These are phyloP conservation scores for Mythimna impura DNA, from an alignment of 2,888 invertebrate species.

Conservation along the genomic window DNA sequence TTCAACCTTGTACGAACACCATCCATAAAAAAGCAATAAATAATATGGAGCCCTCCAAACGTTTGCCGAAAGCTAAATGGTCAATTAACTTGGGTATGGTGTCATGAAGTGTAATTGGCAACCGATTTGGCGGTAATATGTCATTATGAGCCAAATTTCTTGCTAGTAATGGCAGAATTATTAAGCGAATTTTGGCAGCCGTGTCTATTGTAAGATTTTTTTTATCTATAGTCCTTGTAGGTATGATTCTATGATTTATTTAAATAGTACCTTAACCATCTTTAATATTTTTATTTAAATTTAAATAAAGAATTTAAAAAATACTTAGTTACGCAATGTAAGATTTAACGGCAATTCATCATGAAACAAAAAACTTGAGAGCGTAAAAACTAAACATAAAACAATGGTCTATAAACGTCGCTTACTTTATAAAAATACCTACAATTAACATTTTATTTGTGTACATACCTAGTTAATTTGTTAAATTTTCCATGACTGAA, in stretches of 20 bases:
- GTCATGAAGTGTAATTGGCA: constrained; percentile 59
- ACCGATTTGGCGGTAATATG: constrained; percentile 64
- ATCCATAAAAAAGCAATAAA: constrained; percentile 60
- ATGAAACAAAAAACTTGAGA: neutral
- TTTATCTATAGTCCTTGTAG: constrained; percentile 4
- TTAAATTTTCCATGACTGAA: neutral
- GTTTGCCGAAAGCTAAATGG: constrained; percentile 59
- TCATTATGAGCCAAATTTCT: constrained; percentile 52
- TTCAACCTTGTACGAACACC: constrained; percentile 27
- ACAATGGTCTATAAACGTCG: constrained; percentile 22
- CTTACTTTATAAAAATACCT: constrained; percentile 3
- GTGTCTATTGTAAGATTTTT: constrained; percentile 30
- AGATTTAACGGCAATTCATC: neutral
- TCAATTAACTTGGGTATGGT: constrained; percentile 61
- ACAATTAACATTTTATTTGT: neutral
- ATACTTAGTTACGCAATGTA: neutral
- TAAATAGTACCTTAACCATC: neutral
- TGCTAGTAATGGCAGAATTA: constrained; percentile 39
- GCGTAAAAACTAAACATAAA: constrained; percentile 2
- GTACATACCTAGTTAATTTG: constrained; percentile 1
- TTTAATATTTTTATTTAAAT: neutral
- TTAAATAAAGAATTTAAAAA: neutral
- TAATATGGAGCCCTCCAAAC: constrained; percentile 50
- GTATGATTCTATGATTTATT: neutral
- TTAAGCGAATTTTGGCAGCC: constrained; percentile 43